phyloP scores from a whole-genome alignment of 2,113 vertebrate genomes.

The Peucedramus taeniatus region DNA sequence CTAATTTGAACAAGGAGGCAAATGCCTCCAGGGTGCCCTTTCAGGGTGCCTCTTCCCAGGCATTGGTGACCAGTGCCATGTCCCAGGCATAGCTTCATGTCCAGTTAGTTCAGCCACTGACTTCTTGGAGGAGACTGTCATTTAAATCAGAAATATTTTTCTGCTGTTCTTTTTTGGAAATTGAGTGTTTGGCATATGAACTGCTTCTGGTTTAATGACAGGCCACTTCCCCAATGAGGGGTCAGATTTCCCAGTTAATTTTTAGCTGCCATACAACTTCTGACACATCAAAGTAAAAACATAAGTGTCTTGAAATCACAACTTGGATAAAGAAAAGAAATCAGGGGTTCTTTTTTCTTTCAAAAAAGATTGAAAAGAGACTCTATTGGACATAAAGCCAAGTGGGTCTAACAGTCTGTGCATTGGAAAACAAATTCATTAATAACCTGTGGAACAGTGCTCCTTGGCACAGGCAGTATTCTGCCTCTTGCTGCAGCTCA shows the following conservation, averaged over 20 bases:
- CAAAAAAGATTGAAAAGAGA: background rate
- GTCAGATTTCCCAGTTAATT: background rate
- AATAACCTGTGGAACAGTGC: background rate
- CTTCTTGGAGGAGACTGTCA: background rate
- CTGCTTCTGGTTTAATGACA: background rate
- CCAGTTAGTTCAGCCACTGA: background rate
- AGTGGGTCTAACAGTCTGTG: background rate
- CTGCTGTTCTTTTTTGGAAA: background rate
- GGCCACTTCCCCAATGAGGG: accelerated
- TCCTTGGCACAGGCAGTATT: background rate
- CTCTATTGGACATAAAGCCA: background rate
- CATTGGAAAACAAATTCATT: background rate
- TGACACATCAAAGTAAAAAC: background rate
- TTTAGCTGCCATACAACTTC: background rate
- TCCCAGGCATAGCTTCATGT: background rate
- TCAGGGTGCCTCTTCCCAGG: background rate
- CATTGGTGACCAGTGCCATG: accelerated
- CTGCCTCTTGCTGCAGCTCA: background rate
- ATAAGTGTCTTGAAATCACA: background rate
- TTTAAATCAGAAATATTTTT: background rate
- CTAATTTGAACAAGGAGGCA: background rate
- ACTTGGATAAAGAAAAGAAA: background rate
- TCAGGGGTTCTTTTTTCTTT: accelerated
- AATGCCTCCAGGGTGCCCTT: background rate
- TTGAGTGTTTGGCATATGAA: background rate